Conservation (phyloP, 2,113 vertebrate species). For the Kryptolebias marmoratus region DNA sequence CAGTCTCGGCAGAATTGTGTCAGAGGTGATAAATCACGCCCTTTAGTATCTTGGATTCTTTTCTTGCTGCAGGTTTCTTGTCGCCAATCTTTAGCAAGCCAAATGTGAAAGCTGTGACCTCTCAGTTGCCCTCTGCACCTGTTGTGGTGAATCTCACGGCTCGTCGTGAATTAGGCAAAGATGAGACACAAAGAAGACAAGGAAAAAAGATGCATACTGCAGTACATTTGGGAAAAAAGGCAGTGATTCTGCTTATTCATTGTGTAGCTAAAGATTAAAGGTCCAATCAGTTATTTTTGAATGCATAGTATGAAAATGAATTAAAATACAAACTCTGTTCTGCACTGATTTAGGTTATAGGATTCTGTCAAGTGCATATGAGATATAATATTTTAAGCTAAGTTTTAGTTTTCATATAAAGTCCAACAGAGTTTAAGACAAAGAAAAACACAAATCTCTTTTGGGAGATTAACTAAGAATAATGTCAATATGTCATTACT, state of each 20-base stretch:
- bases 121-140: slow-evolving; percentile 71
- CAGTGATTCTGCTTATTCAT: neutral
- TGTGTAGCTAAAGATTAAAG: neutral
- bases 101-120: slow-evolving; percentile 81
- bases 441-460: neutral
- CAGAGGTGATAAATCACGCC: slow-evolving; percentile 80
- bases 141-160: slow-evolving; percentile 69
- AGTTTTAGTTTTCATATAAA: no score
- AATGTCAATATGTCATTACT: neutral
- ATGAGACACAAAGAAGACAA: slow-evolving; percentile 33
- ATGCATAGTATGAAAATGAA: no score
- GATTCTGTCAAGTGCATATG: no score
- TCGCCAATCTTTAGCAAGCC: slow-evolving; percentile 83
- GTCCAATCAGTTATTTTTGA: no score
- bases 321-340: no score
- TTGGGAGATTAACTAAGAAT: neutral
- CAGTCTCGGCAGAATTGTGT: slow-evolving; percentile 71
- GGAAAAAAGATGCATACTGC: neutral
- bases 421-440: no score
- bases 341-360: no score
- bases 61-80: slow-evolving; percentile 74
- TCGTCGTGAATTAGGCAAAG: slow-evolving; percentile 51
- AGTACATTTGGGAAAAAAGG: neutral
- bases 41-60: slow-evolving; percentile 77
- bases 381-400: no score